phyloP scores from a whole-genome alignment of 2,797 vertebrate genomes.

The Enteromius paludinosus region DNA sequence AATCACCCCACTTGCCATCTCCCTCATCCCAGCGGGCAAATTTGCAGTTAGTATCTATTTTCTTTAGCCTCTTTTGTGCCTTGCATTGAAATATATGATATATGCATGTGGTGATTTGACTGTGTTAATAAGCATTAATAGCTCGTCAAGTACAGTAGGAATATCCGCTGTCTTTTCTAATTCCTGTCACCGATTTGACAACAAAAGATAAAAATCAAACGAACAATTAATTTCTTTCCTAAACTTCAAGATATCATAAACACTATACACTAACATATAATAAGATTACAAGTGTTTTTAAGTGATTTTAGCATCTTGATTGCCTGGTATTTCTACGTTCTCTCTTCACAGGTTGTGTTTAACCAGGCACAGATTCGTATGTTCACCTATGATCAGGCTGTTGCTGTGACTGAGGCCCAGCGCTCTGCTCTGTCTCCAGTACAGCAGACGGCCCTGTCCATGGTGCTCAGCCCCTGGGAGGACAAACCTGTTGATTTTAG shows the following conservation, averaged over 20 bases:
- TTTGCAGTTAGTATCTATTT: constrained; percentile 74
- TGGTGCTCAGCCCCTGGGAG: constrained; percentile 79
- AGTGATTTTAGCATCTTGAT: neutral
- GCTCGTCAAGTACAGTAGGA: neutral
- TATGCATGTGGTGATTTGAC: neutral
- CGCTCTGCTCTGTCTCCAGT: constrained; percentile 63
- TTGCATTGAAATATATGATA: neutral
- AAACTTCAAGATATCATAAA: neutral
- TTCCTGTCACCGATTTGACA: neutral
- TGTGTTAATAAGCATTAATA: neutral
- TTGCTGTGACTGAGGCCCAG: constrained; percentile 74
- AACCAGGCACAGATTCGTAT: constrained; percentile 72
- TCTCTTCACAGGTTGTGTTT: constrained; percentile 75
- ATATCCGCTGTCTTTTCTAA: neutral
- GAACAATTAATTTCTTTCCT: neutral
- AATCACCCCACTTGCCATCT: constrained; percentile 73
- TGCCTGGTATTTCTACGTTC: neutral
- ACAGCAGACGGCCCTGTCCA: constrained; percentile 76
- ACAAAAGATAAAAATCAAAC: neutral
- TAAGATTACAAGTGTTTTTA: neutral
- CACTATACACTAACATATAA: neutral
- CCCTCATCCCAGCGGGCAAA: constrained; percentile 72
- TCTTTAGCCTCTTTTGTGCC: neutral
- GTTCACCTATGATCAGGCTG: constrained; percentile 83
- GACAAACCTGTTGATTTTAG: constrained; percentile 73